Percentiles rank a stretch among this genome's conserved stretches.
Evolutionary conservation across 2,113 vertebrate species (phyloP).

Genomic region (Paramormyrops kingsleyae): DNA sequence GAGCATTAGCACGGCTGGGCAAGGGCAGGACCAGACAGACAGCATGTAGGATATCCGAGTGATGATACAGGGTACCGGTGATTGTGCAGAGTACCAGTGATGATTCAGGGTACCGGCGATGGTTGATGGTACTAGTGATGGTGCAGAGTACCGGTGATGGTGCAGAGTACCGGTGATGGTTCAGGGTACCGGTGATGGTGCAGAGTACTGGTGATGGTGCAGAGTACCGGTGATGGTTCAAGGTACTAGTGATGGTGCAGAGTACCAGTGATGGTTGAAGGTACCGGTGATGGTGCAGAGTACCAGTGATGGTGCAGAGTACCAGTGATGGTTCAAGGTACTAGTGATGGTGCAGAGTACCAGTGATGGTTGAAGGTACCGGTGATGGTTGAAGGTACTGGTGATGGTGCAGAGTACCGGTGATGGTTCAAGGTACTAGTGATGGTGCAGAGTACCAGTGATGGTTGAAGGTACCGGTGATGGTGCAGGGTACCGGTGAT

Average conservation of each 20-base stretch:
- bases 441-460: neutral
- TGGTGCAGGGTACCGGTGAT: too few species aligned
- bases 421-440: neutral
- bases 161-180: neutral
- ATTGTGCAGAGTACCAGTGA: neutral
- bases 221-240: neutral
- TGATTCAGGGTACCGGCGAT: neutral
- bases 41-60: neutral
- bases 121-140: neutral
- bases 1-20: neutral
- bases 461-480: neutral
- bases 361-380: neutral
- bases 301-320: too few species aligned
- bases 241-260: neutral
- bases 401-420: neutral
- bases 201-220: neutral
- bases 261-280: too few species aligned
- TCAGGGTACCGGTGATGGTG: neutral
- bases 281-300: neutral
- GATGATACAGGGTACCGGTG: neutral
- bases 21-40: neutral
- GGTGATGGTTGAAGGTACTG: neutral
- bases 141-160: neutral
- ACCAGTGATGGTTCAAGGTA: too few species aligned
- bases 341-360: too few species aligned